A percentile compares a stretch with the other conserved stretches of the same genome.
Conservation (phyloP, 2,113 vertebrate genomes). For the Siniperca knerii region DNA sequence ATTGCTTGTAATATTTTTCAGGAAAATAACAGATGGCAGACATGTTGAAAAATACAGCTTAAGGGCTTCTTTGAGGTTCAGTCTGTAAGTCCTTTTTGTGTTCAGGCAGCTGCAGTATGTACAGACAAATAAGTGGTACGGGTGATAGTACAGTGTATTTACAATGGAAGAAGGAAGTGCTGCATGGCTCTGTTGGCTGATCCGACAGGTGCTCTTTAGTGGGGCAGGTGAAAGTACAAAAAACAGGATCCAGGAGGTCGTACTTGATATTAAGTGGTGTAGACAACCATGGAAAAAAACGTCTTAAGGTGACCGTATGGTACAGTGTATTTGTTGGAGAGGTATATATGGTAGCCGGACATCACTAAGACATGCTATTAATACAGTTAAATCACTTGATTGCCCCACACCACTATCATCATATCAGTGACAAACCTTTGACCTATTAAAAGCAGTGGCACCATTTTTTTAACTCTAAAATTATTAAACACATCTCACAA, state of each 20-base stretch:
- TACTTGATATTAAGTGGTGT: too few species aligned
- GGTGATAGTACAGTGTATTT: conserved; percentile 14
- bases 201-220: too few species aligned
- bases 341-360: neutral
- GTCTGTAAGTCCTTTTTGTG: conserved; percentile 11
- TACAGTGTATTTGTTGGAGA: neutral
- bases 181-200: too few species aligned
- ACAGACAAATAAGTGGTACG: neutral
- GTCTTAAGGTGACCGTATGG: too few species aligned
- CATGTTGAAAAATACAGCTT: conserved; percentile 32
- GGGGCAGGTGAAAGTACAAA: too few species aligned
- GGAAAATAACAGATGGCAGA: conserved; percentile 49
- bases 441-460: neutral
- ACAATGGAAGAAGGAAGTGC: too few species aligned
- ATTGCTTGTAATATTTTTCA: conserved; percentile 36
- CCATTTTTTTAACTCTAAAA: neutral
- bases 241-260: too few species aligned
- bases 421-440: neutral
- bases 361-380: neutral
- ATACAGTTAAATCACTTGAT: conserved; percentile 9
- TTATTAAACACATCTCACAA: neutral
- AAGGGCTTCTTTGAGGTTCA: conserved; percentile 34
- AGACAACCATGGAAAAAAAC: too few species aligned
- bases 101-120: conserved; percentile 16
- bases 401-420: neutral